Percentiles rank a stretch among this genome's conserved stretches.
Conservation (phyloP, 2,888 invertebrate genomes). For the Blomia tropicalis region DNA sequence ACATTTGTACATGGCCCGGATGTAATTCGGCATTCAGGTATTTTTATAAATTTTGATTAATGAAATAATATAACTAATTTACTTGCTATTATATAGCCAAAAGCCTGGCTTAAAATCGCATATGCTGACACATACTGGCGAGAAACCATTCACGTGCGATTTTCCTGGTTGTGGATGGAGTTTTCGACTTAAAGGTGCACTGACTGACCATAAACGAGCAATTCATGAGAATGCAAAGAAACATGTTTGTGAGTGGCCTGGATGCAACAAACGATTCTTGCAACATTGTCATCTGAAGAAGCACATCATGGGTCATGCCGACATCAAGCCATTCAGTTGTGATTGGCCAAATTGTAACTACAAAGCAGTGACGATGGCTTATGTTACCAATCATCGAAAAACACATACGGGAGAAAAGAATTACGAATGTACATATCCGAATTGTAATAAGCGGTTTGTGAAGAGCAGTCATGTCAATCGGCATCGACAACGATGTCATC, state of each 20-base stretch:
- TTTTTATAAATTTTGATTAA: not conserved
- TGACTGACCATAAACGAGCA: conserved; percentile 21
- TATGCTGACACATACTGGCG: conserved; percentile 77
- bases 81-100: conserved; percentile 53
- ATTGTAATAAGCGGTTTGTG: conserved; percentile 19
- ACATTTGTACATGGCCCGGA: conserved; percentile 1
- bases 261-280: conserved; percentile 18
- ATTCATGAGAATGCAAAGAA: conserved; percentile 17
- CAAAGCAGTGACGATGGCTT: conserved; percentile 21
- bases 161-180: conserved; percentile 23
- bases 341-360: conserved; percentile 23
- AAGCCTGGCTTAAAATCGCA: conserved; percentile 65
- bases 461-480: conserved; percentile 21
- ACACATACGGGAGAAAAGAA: conserved; percentile 23
- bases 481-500: conserved; percentile 22
- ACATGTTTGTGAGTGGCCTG: conserved; percentile 23
- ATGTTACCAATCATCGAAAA: conserved; percentile 19
- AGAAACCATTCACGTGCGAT: conserved; percentile 73
- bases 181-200: conserved; percentile 18
- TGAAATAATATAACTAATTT: not conserved
- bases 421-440: conserved; percentile 16
- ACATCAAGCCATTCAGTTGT: conserved; percentile 19
- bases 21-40: not conserved
- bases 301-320: conserved; percentile 22
- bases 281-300: conserved; percentile 17